A percentile compares a stretch with the other conserved stretches of the same genome.
These are phyloP conservation scores for Brachionus rotundiformis DNA, from an alignment of 1,140 invertebrate species.

Conservation along the genomic window DNA sequence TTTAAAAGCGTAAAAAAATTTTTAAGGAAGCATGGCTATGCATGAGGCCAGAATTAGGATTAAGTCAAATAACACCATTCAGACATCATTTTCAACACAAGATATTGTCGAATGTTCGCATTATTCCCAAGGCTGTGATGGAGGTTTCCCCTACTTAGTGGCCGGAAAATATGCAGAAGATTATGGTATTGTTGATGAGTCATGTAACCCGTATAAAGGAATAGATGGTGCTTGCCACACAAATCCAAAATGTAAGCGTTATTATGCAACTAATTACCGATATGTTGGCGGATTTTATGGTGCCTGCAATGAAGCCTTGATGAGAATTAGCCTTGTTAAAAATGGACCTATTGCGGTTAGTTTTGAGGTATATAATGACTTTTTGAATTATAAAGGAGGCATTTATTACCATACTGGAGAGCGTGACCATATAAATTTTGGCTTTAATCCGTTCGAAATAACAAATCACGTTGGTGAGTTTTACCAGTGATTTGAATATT, in stretches of 20 bases:
- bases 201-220: constrained; percentile 65
- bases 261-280: constrained; percentile 64
- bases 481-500: no score
- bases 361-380: constrained; percentile 65
- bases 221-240: constrained; percentile 59
- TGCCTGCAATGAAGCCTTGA: constrained; percentile 65
- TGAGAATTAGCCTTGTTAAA: constrained; percentile 65
- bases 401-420: constrained; percentile 54
- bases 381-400: constrained; percentile 47
- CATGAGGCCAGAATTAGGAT: constrained; percentile 64
- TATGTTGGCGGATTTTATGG: constrained; percentile 64
- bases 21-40: constrained; percentile 56
- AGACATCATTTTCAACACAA: constrained; percentile 65
- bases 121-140: constrained; percentile 65
- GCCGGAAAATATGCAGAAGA: constrained; percentile 67
- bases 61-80: constrained; percentile 63
- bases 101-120: constrained; percentile 67
- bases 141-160: constrained; percentile 68
- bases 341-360: constrained; percentile 67
- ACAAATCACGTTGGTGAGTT: constrained; percentile 60
- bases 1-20: constrained; percentile 54
- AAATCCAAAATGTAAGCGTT: constrained; percentile 58
- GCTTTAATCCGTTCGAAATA: constrained; percentile 53
- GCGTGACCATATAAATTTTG: constrained; percentile 28
- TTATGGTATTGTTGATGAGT: constrained; percentile 66